These are phyloP conservation scores for Macrophya annulata DNA, from an alignment of 2,888 invertebrate genomes.

Conservation along the genomic window DNA sequence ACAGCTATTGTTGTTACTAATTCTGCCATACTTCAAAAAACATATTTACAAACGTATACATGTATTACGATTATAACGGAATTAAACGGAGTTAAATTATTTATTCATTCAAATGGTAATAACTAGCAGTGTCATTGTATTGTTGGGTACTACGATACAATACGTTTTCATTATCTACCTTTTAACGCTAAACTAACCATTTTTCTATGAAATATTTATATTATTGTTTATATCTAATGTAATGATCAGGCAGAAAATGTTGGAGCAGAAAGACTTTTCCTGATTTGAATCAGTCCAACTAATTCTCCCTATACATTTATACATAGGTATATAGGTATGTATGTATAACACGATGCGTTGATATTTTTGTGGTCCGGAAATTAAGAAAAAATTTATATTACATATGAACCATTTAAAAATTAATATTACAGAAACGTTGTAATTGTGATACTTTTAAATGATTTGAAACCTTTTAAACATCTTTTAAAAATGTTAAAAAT, in stretches of 20 bases:
- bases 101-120: conserved; percentile 49
- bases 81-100: conserved; percentile 39
- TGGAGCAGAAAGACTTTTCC: neutral
- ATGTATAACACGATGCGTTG: neutral
- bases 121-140: conserved; percentile 39
- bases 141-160: conserved; percentile 12
- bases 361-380: neutral
- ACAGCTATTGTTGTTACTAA: conserved; percentile 26
- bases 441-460: neutral
- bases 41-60: neutral
- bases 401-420: too few species aligned
- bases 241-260: neutral
- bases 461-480: neutral
- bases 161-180: neutral
- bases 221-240: conserved; percentile 12
- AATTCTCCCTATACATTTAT: neutral
- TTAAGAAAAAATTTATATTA: neutral
- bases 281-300: neutral
- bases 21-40: conserved; percentile 40
- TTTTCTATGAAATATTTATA: conserved; percentile 9
- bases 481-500: neutral
- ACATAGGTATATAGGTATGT: neutral
- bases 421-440: neutral
- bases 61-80: neutral
- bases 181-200: neutral